Conservation (phyloP, 2,888 invertebrate genomes). For the Tipula helvola region DNA sequence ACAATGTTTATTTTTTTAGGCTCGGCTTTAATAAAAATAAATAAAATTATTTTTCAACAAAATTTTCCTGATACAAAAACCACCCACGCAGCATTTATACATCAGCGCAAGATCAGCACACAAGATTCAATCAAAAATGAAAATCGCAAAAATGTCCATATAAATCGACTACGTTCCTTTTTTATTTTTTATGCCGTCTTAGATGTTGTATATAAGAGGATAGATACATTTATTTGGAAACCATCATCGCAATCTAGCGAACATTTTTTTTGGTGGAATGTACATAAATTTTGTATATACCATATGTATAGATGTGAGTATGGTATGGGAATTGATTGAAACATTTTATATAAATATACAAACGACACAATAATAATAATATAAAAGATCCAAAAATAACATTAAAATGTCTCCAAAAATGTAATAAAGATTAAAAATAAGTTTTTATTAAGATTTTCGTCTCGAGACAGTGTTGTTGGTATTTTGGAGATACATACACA, state of each 20-base stretch:
- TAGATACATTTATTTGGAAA: background rate
- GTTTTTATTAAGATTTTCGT: background rate
- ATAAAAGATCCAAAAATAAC: background rate
- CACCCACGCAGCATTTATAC: background rate
- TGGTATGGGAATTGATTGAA: background rate
- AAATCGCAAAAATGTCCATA: background rate
- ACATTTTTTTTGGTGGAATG: background rate
- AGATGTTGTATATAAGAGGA: background rate
- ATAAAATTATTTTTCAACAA: background rate
- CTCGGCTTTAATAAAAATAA: background rate
- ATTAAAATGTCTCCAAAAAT: background rate
- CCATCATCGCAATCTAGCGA: too few relatives aligned
- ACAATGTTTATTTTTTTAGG: background rate
- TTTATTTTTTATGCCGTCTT: background rate
- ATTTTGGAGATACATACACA: background rate
- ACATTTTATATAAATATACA: background rate
- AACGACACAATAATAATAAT: background rate
- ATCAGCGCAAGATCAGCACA: background rate
- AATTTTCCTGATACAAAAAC: background rate
- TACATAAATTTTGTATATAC: background rate
- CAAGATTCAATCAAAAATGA: background rate
- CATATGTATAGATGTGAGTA: background rate
- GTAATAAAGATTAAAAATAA: background rate
- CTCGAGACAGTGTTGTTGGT: background rate
- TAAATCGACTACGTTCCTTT: background rate